Evolutionary conservation across 2,113 vertebrate genomes (phyloP), one percentile per base, ranked within the genome.

Genomic region (Odontesthes bonariensis): DNA sequence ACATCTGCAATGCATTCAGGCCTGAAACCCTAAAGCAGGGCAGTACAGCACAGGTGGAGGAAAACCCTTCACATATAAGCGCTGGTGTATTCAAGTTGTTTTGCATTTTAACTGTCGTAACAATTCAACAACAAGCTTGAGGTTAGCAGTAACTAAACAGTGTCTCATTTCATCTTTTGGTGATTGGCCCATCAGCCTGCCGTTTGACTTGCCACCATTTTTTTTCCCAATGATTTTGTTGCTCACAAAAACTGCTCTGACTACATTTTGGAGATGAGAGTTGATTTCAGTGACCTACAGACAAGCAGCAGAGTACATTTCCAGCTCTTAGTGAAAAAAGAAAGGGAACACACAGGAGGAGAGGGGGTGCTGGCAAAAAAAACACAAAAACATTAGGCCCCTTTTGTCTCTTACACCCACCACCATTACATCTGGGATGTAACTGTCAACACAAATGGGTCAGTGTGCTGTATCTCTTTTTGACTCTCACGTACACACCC

Each of bases 361-460:
- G 65, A 14, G 20, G 35, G n/a, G 1, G 46, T 8, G 10, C 8
- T 20, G 52, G 14, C 3, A 66, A 31, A 59, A 31, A 59, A 66
- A 3, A 68, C 58, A 56, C 9, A 12, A 49, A 40, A 53, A 55
- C 59, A 73, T 3, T 40, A 73, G 70, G 73, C 49, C 33, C 64
- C 63, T 53, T 67, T 66, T 73, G 67, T 82, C 69, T 77, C 33
- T 38, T 69, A 57, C 33, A 7, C 32, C 78, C 44, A 62, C 19
- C 79, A 64, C 58, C 5, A 23, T 49, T 42, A 78, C 85, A 86
- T 83, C 82, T 84, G 69, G 52, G 54, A 49, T 57, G 22, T 69
- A 76, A 84, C 40, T 74, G 85, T 83, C 65, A 47, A 69, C 40
- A 66, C 59, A 69, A 75, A 72, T 72, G 80, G 60, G 66, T 70